A percentile compares a stretch with the other conserved stretches of the same genome.
These are phyloP conservation scores for Grallaria varia DNA, from an alignment of 2,113 vertebrate species.

Conservation along the genomic window DNA sequence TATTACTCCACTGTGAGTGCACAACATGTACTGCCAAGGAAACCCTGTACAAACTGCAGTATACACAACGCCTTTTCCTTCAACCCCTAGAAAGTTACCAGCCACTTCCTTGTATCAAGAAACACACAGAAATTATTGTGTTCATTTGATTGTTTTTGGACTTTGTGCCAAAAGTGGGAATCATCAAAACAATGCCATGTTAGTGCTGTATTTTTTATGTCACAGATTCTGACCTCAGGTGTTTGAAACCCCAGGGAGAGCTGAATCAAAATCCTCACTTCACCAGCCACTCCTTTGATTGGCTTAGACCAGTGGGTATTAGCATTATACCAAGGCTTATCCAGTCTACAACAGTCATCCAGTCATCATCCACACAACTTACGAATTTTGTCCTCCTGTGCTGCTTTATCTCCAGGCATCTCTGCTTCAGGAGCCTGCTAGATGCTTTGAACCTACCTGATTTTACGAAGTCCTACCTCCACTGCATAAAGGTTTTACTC, in stretches of 20 bases:
- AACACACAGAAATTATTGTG: not conserved
- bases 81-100: not conserved
- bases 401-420: not conserved
- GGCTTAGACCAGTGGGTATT: not conserved
- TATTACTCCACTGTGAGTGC: fast-evolving
- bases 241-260: not conserved
- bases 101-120: not conserved
- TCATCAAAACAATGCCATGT: not conserved
- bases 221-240: not conserved
- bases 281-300: not conserved
- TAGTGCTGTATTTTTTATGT: not conserved
- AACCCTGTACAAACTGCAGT: not conserved
- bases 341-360: too few species aligned
- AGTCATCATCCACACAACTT: not conserved
- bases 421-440: not conserved
- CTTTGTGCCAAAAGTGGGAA: not conserved
- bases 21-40: not conserved
- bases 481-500: not conserved
- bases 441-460: not conserved
- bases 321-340: not conserved
- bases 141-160: not conserved
- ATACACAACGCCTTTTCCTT: not conserved
- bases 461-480: not conserved
- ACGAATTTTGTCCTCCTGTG: not conserved
- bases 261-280: not conserved